phyloP scores from a whole-genome alignment of 2,888 invertebrate genomes.

The Fissipunctia ypsillon region DNA sequence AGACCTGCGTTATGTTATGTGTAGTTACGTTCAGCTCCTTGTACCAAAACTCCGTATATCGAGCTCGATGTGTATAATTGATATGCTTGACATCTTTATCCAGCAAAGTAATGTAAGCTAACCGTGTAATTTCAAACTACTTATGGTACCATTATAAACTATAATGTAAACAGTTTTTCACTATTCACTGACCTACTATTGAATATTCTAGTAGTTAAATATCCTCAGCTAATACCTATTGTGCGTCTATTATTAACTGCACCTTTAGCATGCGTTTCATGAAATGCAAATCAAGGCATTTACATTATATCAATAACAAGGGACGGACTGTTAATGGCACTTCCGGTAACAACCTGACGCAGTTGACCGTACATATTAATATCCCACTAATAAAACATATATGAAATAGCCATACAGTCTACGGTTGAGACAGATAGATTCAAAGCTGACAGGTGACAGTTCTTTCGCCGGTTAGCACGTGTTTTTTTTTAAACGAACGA shows the following conservation, averaged over 20 bases:
- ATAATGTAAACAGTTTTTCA: background rate
- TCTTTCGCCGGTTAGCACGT: no score
- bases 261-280: background rate
- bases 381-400: background rate
- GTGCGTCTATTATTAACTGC: constrained; percentile 18
- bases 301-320: background rate
- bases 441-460: background rate
- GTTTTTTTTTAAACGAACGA: background rate
- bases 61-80: no score
- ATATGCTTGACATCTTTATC: no score
- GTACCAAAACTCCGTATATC: no score
- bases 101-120: no score
- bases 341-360: background rate
- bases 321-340: background rate
- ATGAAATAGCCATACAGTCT: background rate
- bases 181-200: background rate
- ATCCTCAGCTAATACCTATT: background rate
- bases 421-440: background rate
- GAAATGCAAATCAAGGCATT: constrained; percentile 17
- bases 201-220: constrained; percentile 4
- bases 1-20: no score
- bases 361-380: background rate
- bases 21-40: no score
- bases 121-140: background rate
- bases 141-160: background rate